Conservation (phyloP, 2,888 invertebrate species). For the Aspidiotus rigidus region DNA sequence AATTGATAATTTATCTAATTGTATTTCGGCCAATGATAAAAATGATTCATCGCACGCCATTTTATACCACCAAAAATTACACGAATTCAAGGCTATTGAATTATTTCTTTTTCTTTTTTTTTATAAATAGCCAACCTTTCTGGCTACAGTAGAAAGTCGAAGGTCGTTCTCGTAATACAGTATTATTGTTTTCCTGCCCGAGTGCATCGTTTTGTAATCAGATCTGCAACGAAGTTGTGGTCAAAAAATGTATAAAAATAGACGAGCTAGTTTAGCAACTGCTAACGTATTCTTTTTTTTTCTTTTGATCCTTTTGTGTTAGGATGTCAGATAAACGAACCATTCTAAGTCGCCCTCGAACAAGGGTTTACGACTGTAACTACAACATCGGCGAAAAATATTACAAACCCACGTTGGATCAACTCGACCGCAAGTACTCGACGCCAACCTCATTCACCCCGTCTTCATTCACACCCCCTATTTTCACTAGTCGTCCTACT, state of each 20-base stretch:
- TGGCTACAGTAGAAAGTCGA: too few relatives aligned
- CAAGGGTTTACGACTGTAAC: slow-evolving; percentile 76
- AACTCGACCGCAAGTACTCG: slow-evolving; percentile 61
- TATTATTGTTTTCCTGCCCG: too few relatives aligned
- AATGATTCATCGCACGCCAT: not conserved
- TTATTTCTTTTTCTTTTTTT: not conserved
- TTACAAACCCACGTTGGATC: slow-evolving; percentile 66
- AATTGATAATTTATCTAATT: too few relatives aligned
- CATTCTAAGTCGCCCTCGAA: slow-evolving; percentile 53
- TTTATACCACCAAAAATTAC: not conserved
- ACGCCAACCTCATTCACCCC: slow-evolving; percentile 45
- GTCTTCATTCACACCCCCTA: slow-evolving; percentile 43
- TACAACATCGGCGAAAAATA: slow-evolving; percentile 76
- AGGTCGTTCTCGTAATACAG: too few relatives aligned
- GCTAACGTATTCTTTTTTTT: too few relatives aligned
- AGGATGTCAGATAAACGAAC: slow-evolving; percentile 37
- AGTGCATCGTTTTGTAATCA: too few relatives aligned
- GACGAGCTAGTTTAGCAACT: too few relatives aligned
- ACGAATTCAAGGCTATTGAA: not conserved
- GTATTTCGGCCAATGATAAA: too few relatives aligned
- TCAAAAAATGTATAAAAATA: too few relatives aligned
- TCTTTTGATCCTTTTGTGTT: too few relatives aligned
- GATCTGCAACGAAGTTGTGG: too few relatives aligned
- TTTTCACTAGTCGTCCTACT: slow-evolving; percentile 41
- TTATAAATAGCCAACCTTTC: not conserved